Base-by-base conservation (phyloP, 2,113 vertebrate genomes). In the Sphaerodactylus townsendi region DNA sequence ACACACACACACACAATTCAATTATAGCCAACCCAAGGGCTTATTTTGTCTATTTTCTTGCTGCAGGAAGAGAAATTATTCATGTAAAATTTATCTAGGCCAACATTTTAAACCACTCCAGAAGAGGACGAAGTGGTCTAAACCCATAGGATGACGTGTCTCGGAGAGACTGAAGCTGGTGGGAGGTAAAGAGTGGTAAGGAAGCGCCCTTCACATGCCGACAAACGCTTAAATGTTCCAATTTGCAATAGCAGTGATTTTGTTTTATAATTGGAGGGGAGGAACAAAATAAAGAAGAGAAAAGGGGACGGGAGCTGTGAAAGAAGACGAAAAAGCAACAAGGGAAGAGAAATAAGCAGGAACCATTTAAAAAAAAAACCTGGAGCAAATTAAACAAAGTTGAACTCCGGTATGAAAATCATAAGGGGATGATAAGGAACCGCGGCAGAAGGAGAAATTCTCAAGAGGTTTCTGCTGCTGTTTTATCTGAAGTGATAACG, bases 41-140 rank as follows among this genome's bases (percentile, higher is more conserved):
- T 76, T 71, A 23, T 35, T 41, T 76, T 79, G 70, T 75, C 28
- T 35, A 39, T 83, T 53, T 66, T 71, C 50, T 62, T 30, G 48
- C 79, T 81, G 39, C 64, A 76, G 65, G 79, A 65, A 82, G 73
- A 86, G 79, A 77, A 86, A 77, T 71, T 77, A 86, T 77, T 81
- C 79, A 71, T 62, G 25, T 64, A 76, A 64, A 76, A 77, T 86
- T 86, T 82, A 77, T 77, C 53, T 82, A 65, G 85, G 65, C 72
- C 65, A 71, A 81, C 33, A 62, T 39, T 82, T 85, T 86, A 77
- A 85, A n/a, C 50, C n/a, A 35, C 56, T 82, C 39, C 9, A 69
- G 39, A 77, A 84, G 13, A 46, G 53, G 73, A 59, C 9, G 14
- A 56, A 68, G 48, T n/a, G 41, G 30, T 21, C 28, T 44, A 35